phyloP scores from a whole-genome alignment of 2,888 invertebrate genomes.

The Stenichneumon culpator region DNA sequence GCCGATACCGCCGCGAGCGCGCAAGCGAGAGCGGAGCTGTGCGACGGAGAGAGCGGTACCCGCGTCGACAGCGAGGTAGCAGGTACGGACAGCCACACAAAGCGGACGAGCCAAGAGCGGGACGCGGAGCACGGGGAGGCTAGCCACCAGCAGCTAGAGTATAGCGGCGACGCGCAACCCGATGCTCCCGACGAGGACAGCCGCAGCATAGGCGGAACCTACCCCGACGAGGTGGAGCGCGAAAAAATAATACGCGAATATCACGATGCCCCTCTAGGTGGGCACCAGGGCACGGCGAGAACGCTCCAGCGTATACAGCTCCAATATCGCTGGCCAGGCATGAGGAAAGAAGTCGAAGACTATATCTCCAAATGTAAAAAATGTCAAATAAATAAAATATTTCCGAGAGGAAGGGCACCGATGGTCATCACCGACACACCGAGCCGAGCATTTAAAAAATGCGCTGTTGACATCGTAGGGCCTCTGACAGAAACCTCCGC shows the following conservation, averaged over 20 bases:
- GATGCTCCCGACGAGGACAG: background rate
- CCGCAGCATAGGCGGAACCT: background rate
- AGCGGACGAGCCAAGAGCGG: background rate
- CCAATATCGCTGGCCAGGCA: too few relatives aligned
- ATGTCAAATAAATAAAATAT: too few relatives aligned
- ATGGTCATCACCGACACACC: too few relatives aligned
- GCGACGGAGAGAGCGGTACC: background rate
- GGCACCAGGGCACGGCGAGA: too few relatives aligned
- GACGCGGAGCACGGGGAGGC: background rate
- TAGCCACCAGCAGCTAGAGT: background rate
- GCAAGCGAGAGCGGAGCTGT: background rate
- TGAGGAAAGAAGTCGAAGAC: too few relatives aligned
- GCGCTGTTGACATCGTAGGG: conserved; percentile 70
- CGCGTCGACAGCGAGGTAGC: background rate
- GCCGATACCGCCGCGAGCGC: too few relatives aligned
- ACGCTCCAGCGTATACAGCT: too few relatives aligned
- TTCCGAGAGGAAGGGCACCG: too few relatives aligned
- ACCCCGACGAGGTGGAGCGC: background rate
- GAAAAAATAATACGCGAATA: conserved; percentile 47
- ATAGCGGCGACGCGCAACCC: background rate
- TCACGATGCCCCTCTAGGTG: conserved; percentile 49
- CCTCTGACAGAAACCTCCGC: conserved; percentile 49
- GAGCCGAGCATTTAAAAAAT: conserved; percentile 64
- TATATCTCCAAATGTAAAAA: too few relatives aligned
- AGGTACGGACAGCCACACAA: background rate